These are phyloP conservation scores for Phrynosoma blainvillii DNA, from an alignment of 2,113 vertebrate genomes.

Conservation along the genomic window DNA sequence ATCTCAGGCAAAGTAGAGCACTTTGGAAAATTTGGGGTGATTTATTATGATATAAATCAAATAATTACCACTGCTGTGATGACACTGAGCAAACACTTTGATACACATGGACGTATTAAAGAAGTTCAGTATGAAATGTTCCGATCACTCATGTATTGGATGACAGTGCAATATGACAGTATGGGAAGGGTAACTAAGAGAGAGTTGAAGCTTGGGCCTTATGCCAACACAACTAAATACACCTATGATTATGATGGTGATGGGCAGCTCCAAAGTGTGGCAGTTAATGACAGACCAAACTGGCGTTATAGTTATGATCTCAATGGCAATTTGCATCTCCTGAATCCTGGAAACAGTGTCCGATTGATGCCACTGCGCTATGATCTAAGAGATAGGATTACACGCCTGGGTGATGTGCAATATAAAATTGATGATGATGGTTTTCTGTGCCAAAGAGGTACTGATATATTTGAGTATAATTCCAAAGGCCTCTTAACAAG, in stretches of 20 bases:
- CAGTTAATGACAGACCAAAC: constrained; percentile 96
- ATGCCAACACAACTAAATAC: constrained; percentile 98
- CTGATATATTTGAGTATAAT: constrained; percentile 95
- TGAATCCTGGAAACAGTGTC: constrained; percentile 94
- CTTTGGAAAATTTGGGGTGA: constrained; percentile 98
- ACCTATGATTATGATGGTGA: constrained; percentile 98
- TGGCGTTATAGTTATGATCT: constrained; percentile 99
- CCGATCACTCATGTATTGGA: constrained; percentile 99
- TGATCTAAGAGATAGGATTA: constrained; percentile 95
- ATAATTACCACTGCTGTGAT: constrained; percentile 98
- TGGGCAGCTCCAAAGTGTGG: constrained; percentile 94
- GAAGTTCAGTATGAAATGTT: constrained; percentile 99
- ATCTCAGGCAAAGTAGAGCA: constrained; percentile 99
- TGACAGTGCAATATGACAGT: constrained; percentile 98
- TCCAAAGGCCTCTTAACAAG: constrained; percentile 94
- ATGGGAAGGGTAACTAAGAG: constrained; percentile 97
- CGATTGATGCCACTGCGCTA: constrained; percentile 94
- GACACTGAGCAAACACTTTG: constrained; percentile 98
- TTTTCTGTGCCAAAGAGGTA: constrained; percentile 91
- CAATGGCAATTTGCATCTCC: constrained; percentile 94
- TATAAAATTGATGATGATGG: constrained; percentile 97
- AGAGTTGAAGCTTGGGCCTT: constrained; percentile 97
- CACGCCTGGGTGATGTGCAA: constrained; percentile 92
- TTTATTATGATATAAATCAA: constrained; percentile 99
- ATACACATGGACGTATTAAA: constrained; percentile 97